phyloP scores from a whole-genome alignment of 1,140 invertebrate genomes.

The Euura lappo region DNA sequence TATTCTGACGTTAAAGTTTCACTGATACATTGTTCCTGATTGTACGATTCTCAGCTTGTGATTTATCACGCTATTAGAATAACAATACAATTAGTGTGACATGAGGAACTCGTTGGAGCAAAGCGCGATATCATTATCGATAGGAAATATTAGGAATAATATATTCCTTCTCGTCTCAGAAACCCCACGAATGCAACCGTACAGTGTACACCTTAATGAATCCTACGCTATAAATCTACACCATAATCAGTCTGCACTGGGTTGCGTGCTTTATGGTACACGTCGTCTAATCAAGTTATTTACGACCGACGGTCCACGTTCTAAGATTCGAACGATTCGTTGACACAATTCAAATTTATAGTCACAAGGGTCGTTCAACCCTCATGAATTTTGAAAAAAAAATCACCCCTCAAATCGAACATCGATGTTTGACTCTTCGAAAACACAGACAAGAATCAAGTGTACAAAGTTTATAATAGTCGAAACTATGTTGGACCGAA shows the following conservation, averaged over 20 bases:
- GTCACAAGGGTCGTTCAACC: neutral
- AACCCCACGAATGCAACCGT: no score
- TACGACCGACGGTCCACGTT: neutral
- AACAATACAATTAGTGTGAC: constrained; percentile 1
- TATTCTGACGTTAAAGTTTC: neutral
- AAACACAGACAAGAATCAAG: no score
- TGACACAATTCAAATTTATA: neutral
- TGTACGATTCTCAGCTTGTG: neutral
- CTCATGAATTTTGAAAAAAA: no score
- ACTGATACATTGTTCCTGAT: neutral
- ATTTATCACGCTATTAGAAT: neutral
- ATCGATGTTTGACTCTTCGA: no score
- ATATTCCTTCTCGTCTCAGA: no score
- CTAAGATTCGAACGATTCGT: neutral
- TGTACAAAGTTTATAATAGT: no score
- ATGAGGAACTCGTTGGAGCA: neutral
- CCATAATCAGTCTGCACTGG: constrained; percentile 14
- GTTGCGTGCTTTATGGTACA: constrained; percentile 25
- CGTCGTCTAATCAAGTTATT: constrained; percentile 5
- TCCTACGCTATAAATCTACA: constrained; percentile 33
- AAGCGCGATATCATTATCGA: neutral
- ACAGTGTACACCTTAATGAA: constrained; percentile 26
- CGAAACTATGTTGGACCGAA: no score
- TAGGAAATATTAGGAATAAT: neutral
- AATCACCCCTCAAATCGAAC: no score